Base-by-base conservation (phyloP, 2,888 invertebrate species). In the Thelaira solivaga region DNA sequence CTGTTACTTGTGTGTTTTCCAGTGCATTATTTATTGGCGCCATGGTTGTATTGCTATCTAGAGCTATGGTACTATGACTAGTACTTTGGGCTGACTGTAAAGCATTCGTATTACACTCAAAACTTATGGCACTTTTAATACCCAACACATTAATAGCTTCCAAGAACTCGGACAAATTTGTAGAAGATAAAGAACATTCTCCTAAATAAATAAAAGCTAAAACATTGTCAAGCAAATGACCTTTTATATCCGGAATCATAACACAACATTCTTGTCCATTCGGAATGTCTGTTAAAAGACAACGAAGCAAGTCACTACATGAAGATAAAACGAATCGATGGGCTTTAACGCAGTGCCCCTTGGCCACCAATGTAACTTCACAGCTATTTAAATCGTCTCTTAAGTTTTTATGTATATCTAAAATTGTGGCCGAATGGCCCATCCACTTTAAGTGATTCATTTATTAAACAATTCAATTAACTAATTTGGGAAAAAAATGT, bases 401-500 rank as follows among this genome's bases (percentile, higher is more conserved):
- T 10, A 88, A 82, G 53, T 82, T 81, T 61, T 86, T 85, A 72
- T 88, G 88, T 41, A 88, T 86, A 71, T 88, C 88, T 79, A 88
- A 85, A 61, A 89, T 86, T 39, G 88, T 88, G 65, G 85, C 83
- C 75, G 87, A 84, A 82, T 89, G 89, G 22, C 88, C 88, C 87
- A 88, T 88, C 89, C 89, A 89, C 82, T 88, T 88, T 13, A 89
- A 82, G 71, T 88, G 84, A 83, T 88, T 88, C 88, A 86, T 85
- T 62, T 83, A 31, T 47, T 29, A 26, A 20, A 49, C 36, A 41
- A 36, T 39, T 57, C 8, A 13, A 10, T 10, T 8, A 68, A 34
- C n/a, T 18, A 3, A 8, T 51, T 51, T 51, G 1, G 6, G 6
- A 34, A 45, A 36, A 20, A 10, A 22, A 24, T 39, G 22, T 68